Percentiles rank a stretch among this genome's conserved stretches.
These are phyloP conservation scores for Zaprionus taronus DNA, from an alignment of 1,140 invertebrate species.

Conservation along the genomic window DNA sequence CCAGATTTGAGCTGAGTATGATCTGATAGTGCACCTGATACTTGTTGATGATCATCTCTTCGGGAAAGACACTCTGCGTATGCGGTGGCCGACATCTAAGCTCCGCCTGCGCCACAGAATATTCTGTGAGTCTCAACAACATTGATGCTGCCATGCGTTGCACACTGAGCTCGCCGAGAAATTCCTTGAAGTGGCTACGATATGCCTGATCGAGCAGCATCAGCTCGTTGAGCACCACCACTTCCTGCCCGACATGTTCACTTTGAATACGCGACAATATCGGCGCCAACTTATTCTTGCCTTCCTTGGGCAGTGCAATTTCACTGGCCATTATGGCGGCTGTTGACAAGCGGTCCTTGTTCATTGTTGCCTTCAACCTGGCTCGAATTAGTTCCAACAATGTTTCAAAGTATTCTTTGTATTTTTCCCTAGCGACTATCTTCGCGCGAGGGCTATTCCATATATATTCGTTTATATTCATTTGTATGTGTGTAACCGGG, in stretches of 20 bases:
- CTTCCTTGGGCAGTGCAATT: neutral
- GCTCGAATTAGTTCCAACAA: neutral
- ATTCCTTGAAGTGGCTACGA: slow-evolving; percentile 30
- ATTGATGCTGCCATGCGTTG: slow-evolving; percentile 56
- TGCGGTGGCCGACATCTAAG: slow-evolving; percentile 44
- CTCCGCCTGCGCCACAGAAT: slow-evolving; percentile 30
- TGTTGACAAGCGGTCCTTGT: neutral
- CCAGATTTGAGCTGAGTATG: slow-evolving; percentile 51
- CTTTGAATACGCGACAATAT: neutral
- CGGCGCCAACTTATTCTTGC: neutral
- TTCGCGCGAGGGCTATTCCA: neutral
- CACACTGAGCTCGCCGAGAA: slow-evolving; percentile 44
- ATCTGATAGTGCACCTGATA: slow-evolving; percentile 61
- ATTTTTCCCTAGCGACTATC: neutral
- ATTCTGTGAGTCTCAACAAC: slow-evolving; percentile 41
- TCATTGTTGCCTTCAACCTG: neutral
- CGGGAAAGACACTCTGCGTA: slow-evolving; percentile 35
- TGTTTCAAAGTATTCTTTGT: neutral
- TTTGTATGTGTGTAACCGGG: neutral
- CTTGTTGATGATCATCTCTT: slow-evolving; percentile 54
- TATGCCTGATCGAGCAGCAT: slow-evolving; percentile 46
- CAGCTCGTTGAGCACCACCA: slow-evolving; percentile 19
- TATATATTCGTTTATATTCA: neutral
- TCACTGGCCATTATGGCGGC: neutral
- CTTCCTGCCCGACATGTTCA: neutral